Base-by-base conservation (phyloP, 35 echinoderm and acorn worm species). In the Patiria miniata region DNA sequence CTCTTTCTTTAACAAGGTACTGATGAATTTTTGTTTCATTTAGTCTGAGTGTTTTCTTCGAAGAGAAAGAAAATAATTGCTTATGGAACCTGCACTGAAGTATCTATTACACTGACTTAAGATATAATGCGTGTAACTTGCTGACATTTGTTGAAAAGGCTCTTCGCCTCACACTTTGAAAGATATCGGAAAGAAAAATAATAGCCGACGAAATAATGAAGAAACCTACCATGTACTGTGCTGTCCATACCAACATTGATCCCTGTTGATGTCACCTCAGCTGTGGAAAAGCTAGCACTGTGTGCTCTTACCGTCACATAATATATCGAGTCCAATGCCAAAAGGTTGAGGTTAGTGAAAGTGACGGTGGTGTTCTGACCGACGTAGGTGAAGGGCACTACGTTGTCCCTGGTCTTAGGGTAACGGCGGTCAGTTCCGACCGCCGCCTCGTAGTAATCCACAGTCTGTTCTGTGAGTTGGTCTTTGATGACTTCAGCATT, bases 361-460 rank as follows among this genome's bases (percentile, higher is more conserved):
- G 50, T 80, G 33, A 39, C 34, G 7, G 78, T 56, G 16, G 87
- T 89, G 36, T 89, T 82, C 77, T 38, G 39, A 12, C 78, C 78
- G 8, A 89, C 87, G 38, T 69, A 81, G 28, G 51, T 80, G 54
- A 89, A 89, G 22, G 87, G 87, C 23, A 81, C 51, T 17, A 81
- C 40, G 44, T 89, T 59, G 57, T 89, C 78, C 22, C 87, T 51
- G 23, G 87, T 89, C 37, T 89, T 81, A 23, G 87, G 55, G 37
- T 68, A 82, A 23, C 78, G 54, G 7, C 87, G 40, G 38, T 89
- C 87, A 52, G 78, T 89, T 14, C 87, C 87, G 39, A 80, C 78
- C 60, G 87, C 87, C 56, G 81, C 78, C 36, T 68, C 78, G 36
- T 89, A 89, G 38, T 89, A 81, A 37, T 89, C 87, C 44, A 89